Percentiles rank a stretch among this genome's conserved stretches.
phyloP scores from a whole-genome alignment of 64 coral and sea anemone genomes.

The Actinia equina region DNA sequence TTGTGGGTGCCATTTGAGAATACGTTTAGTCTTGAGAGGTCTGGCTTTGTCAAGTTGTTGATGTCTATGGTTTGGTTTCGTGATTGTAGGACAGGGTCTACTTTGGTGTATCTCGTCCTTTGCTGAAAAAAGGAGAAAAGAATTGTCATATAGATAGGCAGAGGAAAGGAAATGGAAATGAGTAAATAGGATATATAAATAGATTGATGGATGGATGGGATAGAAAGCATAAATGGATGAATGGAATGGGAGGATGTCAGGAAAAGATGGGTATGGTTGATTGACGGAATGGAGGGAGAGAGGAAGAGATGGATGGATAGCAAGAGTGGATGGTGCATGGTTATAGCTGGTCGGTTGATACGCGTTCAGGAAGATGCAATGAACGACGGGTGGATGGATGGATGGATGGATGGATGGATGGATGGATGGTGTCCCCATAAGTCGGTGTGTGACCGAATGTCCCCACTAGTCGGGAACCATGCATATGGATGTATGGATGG shows the following conservation, averaged over 20 bases:
- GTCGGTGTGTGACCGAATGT: too few species aligned
- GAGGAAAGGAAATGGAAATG: neutral
- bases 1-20: conserved; percentile 41
- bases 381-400: too few species aligned
- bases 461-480: too few species aligned
- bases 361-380: too few species aligned
- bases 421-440: too few species aligned
- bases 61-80: conserved; percentile 41
- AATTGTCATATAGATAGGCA: neutral
- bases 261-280: too few species aligned
- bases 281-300: too few species aligned
- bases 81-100: conserved; percentile 27
- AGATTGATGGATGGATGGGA: neutral
- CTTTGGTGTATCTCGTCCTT: conserved; percentile 56
- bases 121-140: conserved; percentile 30
- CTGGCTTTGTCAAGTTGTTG: conserved; percentile 24
- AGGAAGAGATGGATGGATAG: too few species aligned
- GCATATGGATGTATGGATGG: neutral
- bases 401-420: too few species aligned
- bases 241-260: neutral
- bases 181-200: neutral
- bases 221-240: neutral
- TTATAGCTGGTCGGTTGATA: too few species aligned
- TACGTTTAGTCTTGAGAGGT: conserved; percentile 21
- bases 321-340: too few species aligned